Evolutionary conservation across 2,888 invertebrate genomes (phyloP).

Genomic region (Helleia helle): DNA sequence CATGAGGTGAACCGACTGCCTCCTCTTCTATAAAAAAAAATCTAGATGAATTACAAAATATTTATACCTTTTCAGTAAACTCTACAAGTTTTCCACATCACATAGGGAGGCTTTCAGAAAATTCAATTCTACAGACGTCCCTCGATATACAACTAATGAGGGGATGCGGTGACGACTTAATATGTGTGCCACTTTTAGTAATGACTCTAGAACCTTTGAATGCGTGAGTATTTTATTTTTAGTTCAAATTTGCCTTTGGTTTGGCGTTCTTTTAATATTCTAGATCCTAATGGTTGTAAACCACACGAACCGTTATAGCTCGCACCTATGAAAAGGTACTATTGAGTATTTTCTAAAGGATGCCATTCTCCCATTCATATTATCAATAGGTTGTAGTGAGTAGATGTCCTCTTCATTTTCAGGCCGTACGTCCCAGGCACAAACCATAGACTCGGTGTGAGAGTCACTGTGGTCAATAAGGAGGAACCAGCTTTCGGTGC

Average conservation of each 20-base stretch:
- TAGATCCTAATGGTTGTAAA: too few relatives aligned
- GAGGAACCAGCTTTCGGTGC: slow-evolving; percentile 60
- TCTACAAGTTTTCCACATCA: slow-evolving; percentile 27
- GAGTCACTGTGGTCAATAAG: slow-evolving; percentile 39
- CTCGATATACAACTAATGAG: slow-evolving; percentile 52
- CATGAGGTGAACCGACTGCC: too few relatives aligned
- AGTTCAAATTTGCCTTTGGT: too few relatives aligned
- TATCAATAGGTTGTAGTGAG: too few relatives aligned
- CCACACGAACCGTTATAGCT: too few relatives aligned
- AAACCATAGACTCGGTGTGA: slow-evolving; percentile 39
- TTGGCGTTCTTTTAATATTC: too few relatives aligned
- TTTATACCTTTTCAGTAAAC: slow-evolving; percentile 28
- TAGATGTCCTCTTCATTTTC: slow-evolving; percentile 14
- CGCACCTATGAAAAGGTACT: too few relatives aligned
- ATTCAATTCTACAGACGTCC: slow-evolving; percentile 37
- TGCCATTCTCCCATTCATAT: too few relatives aligned
- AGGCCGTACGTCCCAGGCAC: slow-evolving; percentile 52
- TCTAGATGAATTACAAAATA: neutral
- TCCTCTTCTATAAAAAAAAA: too few relatives aligned
- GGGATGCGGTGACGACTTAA: slow-evolving; percentile 69
- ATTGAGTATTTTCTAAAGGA: too few relatives aligned
- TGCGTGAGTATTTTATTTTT: slow-evolving; percentile 32
- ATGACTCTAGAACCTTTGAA: slow-evolving; percentile 43
- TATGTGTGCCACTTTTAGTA: slow-evolving; percentile 62
- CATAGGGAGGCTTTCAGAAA: slow-evolving; percentile 42